Percentiles rank a stretch among this genome's conserved stretches.
Conservation (phyloP, 2,113 vertebrate species). For the human region GRCh38 chr9:93680001-93680500, state of each 20-base stretch:
- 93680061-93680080: not conserved
- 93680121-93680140: not conserved
- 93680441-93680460: not conserved
- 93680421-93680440: not conserved
- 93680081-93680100: not conserved
- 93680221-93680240: not conserved
- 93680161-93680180: too few species aligned
- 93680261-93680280: not conserved
- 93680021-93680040: rapidly evolving
- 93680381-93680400: not conserved
- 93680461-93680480: not conserved
- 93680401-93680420: not conserved
- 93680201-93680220: too few species aligned
- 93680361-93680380: not conserved
- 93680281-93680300: too few species aligned
- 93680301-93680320: not conserved
- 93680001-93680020: not conserved
- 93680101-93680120: rapidly evolving
- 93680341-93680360: not conserved
- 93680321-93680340: not conserved
- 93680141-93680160: not conserved
- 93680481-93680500: not conserved
- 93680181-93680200: not conserved
- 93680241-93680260: not conserved
- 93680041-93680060: not conserved